These are phyloP conservation scores for Heterodera schachtii DNA, from an alignment of 1,140 invertebrate species.

Conservation along the genomic window DNA sequence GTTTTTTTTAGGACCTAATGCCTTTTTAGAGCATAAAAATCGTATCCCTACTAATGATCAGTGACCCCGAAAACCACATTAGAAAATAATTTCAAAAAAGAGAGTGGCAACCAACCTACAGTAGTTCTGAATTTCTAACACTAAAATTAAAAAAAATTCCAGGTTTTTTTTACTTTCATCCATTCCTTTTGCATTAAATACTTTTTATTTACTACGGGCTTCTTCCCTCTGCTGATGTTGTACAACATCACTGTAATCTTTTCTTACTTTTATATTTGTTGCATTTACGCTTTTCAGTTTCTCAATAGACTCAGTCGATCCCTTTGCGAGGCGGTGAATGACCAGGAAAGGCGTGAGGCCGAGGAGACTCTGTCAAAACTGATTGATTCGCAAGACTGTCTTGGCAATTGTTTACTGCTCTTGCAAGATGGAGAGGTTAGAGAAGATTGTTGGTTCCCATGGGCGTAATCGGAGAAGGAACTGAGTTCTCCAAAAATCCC, in stretches of 20 bases:
- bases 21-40: too few species aligned
- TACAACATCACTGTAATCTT: not conserved
- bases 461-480: too few species aligned
- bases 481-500: too few species aligned
- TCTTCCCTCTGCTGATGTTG: not conserved
- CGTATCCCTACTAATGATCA: too few species aligned
- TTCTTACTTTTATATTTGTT: not conserved
- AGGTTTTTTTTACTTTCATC: not conserved
- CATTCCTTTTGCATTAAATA: not conserved
- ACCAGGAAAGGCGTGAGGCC: constrained; percentile 34
- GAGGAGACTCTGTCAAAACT: constrained; percentile 39
- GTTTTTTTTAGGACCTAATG: too few species aligned
- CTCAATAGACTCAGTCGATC: constrained; percentile 32
- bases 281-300: constrained; percentile 25
- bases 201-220: not conserved
- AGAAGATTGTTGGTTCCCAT: too few species aligned
- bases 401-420: constrained; percentile 33
- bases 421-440: constrained; percentile 38
- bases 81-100: too few species aligned
- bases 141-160: too few species aligned
- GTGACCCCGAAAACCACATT: too few species aligned
- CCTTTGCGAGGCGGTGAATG: constrained; percentile 33
- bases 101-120: too few species aligned
- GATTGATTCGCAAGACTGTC: constrained; percentile 33
- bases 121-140: too few species aligned